phyloP scores from a whole-genome alignment of 2,113 vertebrate genomes.

The Catagonus wagneri region DNA sequence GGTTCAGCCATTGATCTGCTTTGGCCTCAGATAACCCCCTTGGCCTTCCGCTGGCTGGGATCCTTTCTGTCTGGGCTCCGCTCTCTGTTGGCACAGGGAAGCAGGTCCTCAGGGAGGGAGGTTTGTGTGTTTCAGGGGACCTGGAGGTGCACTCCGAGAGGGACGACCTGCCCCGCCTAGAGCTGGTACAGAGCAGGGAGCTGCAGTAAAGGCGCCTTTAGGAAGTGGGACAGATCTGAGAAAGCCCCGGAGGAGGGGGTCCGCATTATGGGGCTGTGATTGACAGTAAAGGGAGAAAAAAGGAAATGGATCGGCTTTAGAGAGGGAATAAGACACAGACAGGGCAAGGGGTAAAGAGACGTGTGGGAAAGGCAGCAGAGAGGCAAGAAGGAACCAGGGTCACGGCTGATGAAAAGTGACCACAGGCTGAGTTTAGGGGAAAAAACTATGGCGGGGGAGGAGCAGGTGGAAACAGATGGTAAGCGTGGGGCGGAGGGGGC shows the following conservation, averaged over 20 bases:
- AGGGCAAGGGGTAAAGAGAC: background rate
- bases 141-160: background rate
- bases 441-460: accelerated
- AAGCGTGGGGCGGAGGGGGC: background rate
- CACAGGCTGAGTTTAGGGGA: background rate
- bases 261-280: background rate
- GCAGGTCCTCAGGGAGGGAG: background rate
- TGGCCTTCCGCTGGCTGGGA: background rate
- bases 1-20: background rate
- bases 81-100: background rate
- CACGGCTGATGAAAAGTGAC: background rate
- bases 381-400: background rate
- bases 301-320: background rate
- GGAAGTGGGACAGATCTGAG: background rate
- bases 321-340: background rate
- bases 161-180: background rate
- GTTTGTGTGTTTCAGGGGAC: background rate
- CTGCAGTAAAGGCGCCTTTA: background rate
- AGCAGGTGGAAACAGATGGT: background rate
- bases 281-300: background rate
- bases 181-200: accelerated
- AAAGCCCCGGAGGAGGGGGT: background rate
- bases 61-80: background rate
- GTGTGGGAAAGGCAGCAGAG: background rate
- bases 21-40: background rate